phyloP scores from a whole-genome alignment of 1,140 invertebrate genomes.

The Drosophila insularis region DNA sequence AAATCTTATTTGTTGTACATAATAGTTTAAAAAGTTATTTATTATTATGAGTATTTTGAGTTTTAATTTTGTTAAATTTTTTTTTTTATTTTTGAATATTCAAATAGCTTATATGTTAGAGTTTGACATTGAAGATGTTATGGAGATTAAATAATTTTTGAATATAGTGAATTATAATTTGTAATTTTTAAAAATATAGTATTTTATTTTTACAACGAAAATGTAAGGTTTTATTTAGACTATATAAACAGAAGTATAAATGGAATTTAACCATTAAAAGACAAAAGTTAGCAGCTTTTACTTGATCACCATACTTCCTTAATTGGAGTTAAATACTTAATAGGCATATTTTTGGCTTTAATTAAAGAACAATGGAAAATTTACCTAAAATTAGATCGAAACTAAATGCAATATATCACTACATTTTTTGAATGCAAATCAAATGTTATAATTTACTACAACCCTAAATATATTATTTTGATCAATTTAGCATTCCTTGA shows the following conservation, averaged over 20 bases:
- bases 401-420: slow-evolving; percentile 84
- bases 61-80: no score
- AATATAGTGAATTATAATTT: neutral
- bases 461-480: slow-evolving; percentile 82
- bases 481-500: slow-evolving; percentile 85
- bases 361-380: slow-evolving; percentile 84
- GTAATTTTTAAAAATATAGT: no score
- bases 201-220: slow-evolving; percentile 82
- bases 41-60: no score
- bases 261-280: slow-evolving; percentile 83
- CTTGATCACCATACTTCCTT: slow-evolving; percentile 82
- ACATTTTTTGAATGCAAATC: slow-evolving; percentile 86
- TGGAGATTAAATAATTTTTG: slow-evolving; percentile 5
- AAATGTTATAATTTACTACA: slow-evolving; percentile 86
- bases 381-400: slow-evolving; percentile 85
- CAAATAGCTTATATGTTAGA: no score
- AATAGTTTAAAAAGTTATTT: no score
- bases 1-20: no score
- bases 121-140: slow-evolving; percentile 6
- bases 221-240: slow-evolving; percentile 84
- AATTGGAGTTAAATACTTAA: slow-evolving; percentile 77
- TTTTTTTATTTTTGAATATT: no score
- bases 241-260: slow-evolving; percentile 84
- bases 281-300: slow-evolving; percentile 84
- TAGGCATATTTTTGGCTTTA: slow-evolving; percentile 84